A percentile compares a stretch with the other conserved stretches of the same genome.
Evolutionary conservation across 2,888 invertebrate genomes (phyloP).

Genomic region (Julus scanicus): DNA sequence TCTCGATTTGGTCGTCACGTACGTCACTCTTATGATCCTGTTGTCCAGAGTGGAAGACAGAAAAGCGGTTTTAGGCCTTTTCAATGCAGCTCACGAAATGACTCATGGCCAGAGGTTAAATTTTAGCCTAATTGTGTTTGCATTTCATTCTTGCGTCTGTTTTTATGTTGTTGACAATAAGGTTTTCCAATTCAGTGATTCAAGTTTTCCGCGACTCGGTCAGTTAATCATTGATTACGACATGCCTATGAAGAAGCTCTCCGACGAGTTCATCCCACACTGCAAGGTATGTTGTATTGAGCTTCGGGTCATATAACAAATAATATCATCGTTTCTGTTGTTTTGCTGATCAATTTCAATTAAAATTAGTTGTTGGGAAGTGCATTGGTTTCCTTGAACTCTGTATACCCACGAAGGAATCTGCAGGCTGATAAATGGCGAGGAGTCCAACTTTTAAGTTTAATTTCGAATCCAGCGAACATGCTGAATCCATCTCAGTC

Average conservation of each 20-base stretch:
- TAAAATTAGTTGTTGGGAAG: slow-evolving; percentile 62
- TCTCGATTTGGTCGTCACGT: slow-evolving; percentile 92
- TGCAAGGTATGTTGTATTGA: slow-evolving; percentile 73
- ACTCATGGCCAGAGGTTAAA: slow-evolving; percentile 79
- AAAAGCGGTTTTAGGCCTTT: slow-evolving; percentile 95
- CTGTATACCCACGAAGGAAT: slow-evolving; percentile 89
- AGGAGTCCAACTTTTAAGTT: slow-evolving; percentile 89
- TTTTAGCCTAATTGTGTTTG: neutral
- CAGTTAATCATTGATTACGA: slow-evolving; percentile 99
- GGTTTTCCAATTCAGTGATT: slow-evolving; percentile 71
- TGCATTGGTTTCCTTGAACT: slow-evolving; percentile 87
- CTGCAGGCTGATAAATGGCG: slow-evolving; percentile 93
- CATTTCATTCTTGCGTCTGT: slow-evolving; percentile 44
- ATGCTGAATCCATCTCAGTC: slow-evolving; percentile 93
- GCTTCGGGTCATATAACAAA: neutral
- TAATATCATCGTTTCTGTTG: neutral
- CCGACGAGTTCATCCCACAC: slow-evolving; percentile 97
- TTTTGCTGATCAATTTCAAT: neutral
- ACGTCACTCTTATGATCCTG: slow-evolving; percentile 95
- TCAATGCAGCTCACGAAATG: slow-evolving; percentile 98
- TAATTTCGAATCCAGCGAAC: slow-evolving; percentile 94
- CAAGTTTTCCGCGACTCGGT: slow-evolving; percentile 93
- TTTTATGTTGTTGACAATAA: neutral
- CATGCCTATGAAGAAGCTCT: slow-evolving; percentile 90
- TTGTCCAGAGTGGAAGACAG: slow-evolving; percentile 98